phyloP scores from a whole-genome alignment of 2,113 vertebrate genomes.

The Crotophaga sulcirostris region DNA sequence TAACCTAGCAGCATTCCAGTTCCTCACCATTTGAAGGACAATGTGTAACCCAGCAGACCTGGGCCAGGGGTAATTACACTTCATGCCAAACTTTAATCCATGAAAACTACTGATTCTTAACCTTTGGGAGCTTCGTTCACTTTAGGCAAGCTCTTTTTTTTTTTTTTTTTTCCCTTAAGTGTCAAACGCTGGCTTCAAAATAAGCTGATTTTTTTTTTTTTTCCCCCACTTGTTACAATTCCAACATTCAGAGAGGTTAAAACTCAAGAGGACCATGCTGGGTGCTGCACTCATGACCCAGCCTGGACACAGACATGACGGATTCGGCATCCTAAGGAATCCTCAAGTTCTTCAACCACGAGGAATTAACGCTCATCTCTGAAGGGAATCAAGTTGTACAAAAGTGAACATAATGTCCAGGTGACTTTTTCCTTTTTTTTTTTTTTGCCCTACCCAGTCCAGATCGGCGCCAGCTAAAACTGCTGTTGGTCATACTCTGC shows the following conservation, averaged over 20 bases:
- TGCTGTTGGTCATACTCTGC: constrained; percentile 95
- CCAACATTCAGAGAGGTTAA: constrained; percentile 35
- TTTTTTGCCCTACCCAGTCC: constrained; percentile 22
- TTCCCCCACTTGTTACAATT: constrained; percentile 1
- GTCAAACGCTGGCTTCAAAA: constrained; percentile 58
- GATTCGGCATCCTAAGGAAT: not conserved
- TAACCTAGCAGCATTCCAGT: constrained; percentile 62
- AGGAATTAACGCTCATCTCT: not conserved
- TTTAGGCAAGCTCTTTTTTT: not conserved
- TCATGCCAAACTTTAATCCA: constrained; percentile 45
- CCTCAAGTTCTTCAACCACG: constrained; percentile 24
- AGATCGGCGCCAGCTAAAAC: constrained; percentile 80
- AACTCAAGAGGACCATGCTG: not conserved
- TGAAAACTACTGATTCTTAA: constrained; percentile 26
- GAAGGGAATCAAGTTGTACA: constrained; percentile 6
- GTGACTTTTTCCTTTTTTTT: not conserved
- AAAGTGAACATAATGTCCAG: constrained; percentile 35
- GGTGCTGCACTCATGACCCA: not conserved
- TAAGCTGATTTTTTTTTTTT: not conserved
- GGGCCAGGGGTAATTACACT: constrained; percentile 2
- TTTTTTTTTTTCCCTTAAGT: constrained; percentile 14
- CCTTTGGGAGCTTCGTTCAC: constrained; percentile 52
- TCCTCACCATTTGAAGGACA: constrained; percentile 16
- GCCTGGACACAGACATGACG: not conserved
- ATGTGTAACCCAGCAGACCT: not conserved